Conservation (phyloP, 2,888 invertebrate genomes). For the Lissonota sp. region DNA sequence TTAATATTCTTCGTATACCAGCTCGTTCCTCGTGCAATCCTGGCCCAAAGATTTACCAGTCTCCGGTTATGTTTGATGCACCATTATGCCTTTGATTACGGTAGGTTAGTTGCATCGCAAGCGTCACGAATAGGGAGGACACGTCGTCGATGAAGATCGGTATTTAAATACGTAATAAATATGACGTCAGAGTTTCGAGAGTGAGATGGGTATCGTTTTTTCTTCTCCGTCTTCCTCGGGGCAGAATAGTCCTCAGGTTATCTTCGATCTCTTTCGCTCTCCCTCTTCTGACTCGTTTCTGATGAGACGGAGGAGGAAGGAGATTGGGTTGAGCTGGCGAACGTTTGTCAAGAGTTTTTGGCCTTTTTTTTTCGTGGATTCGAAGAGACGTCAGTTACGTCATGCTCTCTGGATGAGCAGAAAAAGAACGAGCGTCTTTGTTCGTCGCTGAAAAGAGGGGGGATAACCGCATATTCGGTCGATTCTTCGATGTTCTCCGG, state of each 20-base stretch:
- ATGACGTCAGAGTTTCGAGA: slow-evolving; percentile 64
- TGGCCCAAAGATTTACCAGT: slow-evolving; percentile 81
- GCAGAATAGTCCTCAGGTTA: not conserved
- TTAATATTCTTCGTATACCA: slow-evolving; percentile 61
- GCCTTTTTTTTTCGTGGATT: slow-evolving; percentile 2
- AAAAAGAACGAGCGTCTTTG: not conserved
- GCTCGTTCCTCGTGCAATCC: slow-evolving; percentile 74
- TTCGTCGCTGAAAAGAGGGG: not conserved
- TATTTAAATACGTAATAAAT: slow-evolving; percentile 39
- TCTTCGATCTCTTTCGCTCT: not conserved
- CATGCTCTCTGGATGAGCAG: not conserved
- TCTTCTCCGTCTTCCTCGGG: slow-evolving; percentile 8
- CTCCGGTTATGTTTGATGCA: slow-evolving; percentile 83
- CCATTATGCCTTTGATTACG: slow-evolving; percentile 81
- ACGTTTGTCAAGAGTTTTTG: not conserved
- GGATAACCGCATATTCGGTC: slow-evolving; percentile 1
- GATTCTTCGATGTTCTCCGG: slow-evolving; percentile 35
- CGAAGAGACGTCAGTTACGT: not conserved
- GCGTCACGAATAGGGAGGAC: slow-evolving; percentile 70
- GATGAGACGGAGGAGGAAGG: slow-evolving; percentile 21
- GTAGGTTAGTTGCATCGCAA: slow-evolving; percentile 83
- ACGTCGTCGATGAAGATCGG: slow-evolving; percentile 43
- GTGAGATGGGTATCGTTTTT: slow-evolving; percentile 37
- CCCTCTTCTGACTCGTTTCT: not conserved
- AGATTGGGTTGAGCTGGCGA: not conserved